Evolutionary conservation across 2,113 vertebrate species (phyloP).

Genomic region (Taurulus bubalis): DNA sequence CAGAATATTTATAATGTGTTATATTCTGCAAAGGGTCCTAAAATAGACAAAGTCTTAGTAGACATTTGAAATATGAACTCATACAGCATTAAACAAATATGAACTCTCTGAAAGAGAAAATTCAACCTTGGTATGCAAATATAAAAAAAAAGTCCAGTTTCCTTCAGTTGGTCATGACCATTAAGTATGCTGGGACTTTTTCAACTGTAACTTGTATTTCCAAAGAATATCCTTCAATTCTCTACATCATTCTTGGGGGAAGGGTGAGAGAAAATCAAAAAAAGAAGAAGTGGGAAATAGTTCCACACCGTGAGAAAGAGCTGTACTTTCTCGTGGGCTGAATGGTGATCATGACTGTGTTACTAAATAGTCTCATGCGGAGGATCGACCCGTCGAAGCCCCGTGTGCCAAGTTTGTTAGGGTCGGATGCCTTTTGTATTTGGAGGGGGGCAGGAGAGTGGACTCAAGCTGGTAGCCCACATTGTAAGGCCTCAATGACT

Average conservation of each 20-base stretch:
- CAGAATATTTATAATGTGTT: constrained; percentile 10
- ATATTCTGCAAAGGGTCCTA: not conserved
- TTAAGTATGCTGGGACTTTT: not conserved
- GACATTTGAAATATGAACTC: constrained; percentile 11
- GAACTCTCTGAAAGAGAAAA: not conserved
- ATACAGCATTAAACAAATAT: not conserved
- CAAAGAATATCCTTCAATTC: not conserved
- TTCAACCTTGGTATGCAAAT: not conserved
- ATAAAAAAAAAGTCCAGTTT: constrained; percentile 20
- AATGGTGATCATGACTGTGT: constrained; percentile 73
- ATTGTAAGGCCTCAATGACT: constrained; percentile 33
- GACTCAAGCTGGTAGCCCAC: constrained; percentile 37
- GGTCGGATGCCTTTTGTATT: constrained; percentile 56
- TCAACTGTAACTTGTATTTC: constrained; percentile 2
- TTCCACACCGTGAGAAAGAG: constrained; percentile 64
- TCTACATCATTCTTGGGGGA: not conserved
- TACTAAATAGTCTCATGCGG: constrained; percentile 77
- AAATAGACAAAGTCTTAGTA: not conserved
- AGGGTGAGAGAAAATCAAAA: constrained; percentile 6
- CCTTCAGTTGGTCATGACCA: not conserved
- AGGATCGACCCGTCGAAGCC: constrained; percentile 33
- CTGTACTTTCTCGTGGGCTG: constrained; percentile 73
- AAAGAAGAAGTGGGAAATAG: constrained; percentile 20
- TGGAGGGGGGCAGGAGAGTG: constrained; percentile 36
- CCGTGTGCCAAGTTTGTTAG: constrained; percentile 71